Evolutionary conservation across 2,888 invertebrate species (phyloP).

Genomic region (Rhyacophila evoluta): DNA sequence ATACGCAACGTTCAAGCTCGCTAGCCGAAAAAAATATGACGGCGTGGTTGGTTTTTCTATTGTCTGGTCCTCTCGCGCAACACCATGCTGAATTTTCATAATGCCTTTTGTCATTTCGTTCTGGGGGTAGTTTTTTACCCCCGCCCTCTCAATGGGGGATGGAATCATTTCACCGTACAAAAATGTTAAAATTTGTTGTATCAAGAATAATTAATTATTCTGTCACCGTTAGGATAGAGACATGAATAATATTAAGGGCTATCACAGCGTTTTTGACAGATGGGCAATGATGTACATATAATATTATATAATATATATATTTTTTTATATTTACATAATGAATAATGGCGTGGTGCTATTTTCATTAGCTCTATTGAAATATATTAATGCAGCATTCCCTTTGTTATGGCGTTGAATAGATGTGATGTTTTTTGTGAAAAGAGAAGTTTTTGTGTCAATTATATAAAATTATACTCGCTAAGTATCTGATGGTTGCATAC

Average conservation of each 20-base stretch:
- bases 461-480: background rate
- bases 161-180: background rate
- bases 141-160: background rate
- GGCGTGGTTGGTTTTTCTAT: conserved; percentile 35
- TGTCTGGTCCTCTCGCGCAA: conserved; percentile 43
- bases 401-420: background rate
- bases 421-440: background rate
- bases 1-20: background rate
- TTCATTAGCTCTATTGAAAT: background rate
- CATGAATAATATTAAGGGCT: conserved; percentile 11
- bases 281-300: background rate
- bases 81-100: conserved; percentile 46
- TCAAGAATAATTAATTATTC: background rate
- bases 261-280: conserved; percentile 5
- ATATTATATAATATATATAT: too few relatives aligned
- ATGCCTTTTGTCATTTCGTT: conserved; percentile 42
- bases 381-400: background rate
- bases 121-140: conserved; percentile 5
- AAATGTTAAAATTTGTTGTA: conserved; percentile 19
- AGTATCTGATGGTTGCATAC: too few relatives aligned
- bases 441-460: background rate
- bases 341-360: background rate
- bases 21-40: conserved; percentile 35
- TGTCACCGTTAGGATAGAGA: conserved; percentile 16
- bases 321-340: conserved; percentile 10